A percentile compares a stretch with the other conserved stretches of the same genome.
These are phyloP conservation scores for Anguilla pacifica DNA, from an alignment of 2,797 vertebrate genomes.

Conservation along the genomic window DNA sequence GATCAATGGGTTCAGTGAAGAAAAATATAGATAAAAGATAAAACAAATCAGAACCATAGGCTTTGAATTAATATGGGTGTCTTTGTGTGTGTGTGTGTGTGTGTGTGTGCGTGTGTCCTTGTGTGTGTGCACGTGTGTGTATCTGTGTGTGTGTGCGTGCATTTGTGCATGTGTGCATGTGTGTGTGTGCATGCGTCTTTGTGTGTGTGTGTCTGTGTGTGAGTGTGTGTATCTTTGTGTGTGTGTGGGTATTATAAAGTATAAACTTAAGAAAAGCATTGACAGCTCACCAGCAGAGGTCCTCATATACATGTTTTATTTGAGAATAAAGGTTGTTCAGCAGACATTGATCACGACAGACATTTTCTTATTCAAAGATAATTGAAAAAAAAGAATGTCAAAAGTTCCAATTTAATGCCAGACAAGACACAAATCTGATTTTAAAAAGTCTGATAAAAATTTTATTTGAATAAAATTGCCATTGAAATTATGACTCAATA, in stretches of 20 bases:
- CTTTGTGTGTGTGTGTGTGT: neutral
- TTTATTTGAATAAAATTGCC: constrained; percentile 3
- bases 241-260: neutral
- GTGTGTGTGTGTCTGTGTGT: neutral
- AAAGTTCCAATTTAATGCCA: constrained; percentile 6
- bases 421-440: constrained; percentile 6
- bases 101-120: neutral
- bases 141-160: neutral
- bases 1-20: neutral
- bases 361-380: constrained; percentile 12
- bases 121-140: neutral
- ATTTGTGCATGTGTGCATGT: neutral
- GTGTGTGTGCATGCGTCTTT: neutral
- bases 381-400: constrained; percentile 6
- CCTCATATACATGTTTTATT: constrained; percentile 14
- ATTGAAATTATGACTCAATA: neutral
- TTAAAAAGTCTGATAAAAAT: neutral
- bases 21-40: neutral
- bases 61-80: neutral
- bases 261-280: neutral
- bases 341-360: neutral
- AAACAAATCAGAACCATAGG: neutral
- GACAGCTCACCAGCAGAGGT: constrained; percentile 21
- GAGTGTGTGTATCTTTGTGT: neutral
- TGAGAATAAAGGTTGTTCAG: neutral